A percentile compares a stretch with the other conserved stretches of the same genome.
Conservation (phyloP, 2,113 vertebrate species). For the Cariama cristata region DNA sequence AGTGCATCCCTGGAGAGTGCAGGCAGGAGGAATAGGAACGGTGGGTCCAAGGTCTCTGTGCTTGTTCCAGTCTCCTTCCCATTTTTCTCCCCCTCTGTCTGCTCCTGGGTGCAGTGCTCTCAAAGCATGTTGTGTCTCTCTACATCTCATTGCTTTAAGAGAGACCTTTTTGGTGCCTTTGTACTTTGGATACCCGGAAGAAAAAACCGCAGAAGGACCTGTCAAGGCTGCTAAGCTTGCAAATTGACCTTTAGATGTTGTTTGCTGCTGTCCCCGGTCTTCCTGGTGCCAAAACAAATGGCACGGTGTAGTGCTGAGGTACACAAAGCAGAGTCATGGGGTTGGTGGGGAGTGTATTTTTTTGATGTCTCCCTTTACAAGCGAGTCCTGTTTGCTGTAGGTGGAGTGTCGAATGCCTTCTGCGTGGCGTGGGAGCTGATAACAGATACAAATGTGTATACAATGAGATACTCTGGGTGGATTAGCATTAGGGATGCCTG, state of each 20-base stretch:
- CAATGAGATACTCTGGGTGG: background rate
- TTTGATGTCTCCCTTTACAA: background rate
- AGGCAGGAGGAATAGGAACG: accelerated
- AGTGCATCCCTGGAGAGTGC: background rate
- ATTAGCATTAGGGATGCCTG: background rate
- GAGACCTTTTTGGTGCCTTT: background rate
- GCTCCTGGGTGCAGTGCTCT: background rate
- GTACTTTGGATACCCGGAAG: background rate
- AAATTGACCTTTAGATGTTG: background rate
- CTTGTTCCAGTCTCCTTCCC: background rate
- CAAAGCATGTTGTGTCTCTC: background rate
- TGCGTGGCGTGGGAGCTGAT: background rate
- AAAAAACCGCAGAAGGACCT: background rate
- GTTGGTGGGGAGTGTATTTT: background rate
- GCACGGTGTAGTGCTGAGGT: accelerated
- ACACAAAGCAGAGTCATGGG: background rate
- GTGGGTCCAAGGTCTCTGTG: background rate
- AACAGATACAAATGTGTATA: background rate
- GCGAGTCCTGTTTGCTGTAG: background rate
- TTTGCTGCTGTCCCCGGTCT: background rate
- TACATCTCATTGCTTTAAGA: background rate
- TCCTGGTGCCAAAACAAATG: background rate
- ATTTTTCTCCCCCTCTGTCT: background rate
- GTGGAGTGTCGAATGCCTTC: background rate
- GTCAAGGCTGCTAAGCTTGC: background rate